A percentile compares a stretch with the other conserved stretches of the same genome.
Conservation (phyloP, 2,888 invertebrate genomes). For the Brachyptera risi region DNA sequence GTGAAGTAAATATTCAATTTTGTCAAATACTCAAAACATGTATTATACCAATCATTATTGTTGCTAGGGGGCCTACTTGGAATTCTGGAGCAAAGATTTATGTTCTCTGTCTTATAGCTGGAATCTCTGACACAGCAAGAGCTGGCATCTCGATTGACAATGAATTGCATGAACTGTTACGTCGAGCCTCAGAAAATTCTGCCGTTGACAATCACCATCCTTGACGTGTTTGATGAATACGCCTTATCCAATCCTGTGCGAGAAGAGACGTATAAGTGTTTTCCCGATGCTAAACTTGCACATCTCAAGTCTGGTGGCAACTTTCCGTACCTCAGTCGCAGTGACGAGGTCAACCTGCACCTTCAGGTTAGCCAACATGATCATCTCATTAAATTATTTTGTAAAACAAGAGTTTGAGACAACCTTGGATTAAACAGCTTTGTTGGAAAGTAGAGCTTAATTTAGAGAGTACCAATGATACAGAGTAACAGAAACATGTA, state of each 20-base stretch:
- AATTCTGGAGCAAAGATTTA: too few species aligned
- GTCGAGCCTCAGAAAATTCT: slow-evolving; percentile 70
- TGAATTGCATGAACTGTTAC: slow-evolving; percentile 77
- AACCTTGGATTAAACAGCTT: neutral
- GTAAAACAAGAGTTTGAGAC: neutral
- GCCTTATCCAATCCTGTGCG: slow-evolving; percentile 72
- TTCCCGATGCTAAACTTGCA: slow-evolving; percentile 79
- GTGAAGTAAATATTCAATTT: too few species aligned
- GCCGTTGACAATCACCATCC: slow-evolving; percentile 69
- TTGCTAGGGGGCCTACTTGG: too few species aligned
- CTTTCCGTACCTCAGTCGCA: slow-evolving; percentile 84
- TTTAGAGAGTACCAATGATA: too few species aligned
- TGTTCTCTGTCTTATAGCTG: slow-evolving; percentile 59
- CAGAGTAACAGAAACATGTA: too few species aligned
- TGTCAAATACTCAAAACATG: too few species aligned
- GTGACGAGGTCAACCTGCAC: slow-evolving; percentile 85
- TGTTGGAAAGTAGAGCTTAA: too few species aligned
- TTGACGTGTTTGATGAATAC: slow-evolving; percentile 87
- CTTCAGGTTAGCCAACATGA: slow-evolving; percentile 59
- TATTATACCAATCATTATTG: too few species aligned
- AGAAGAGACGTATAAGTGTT: slow-evolving; percentile 80
- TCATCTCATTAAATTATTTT: neutral
- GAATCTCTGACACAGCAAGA: slow-evolving; percentile 78
- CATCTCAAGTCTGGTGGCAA: slow-evolving; percentile 86
- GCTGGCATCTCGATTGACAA: slow-evolving; percentile 77